phyloP scores from a whole-genome alignment of 53 echinoderm and acorn worm genomes.

The Crossaster papposus region DNA sequence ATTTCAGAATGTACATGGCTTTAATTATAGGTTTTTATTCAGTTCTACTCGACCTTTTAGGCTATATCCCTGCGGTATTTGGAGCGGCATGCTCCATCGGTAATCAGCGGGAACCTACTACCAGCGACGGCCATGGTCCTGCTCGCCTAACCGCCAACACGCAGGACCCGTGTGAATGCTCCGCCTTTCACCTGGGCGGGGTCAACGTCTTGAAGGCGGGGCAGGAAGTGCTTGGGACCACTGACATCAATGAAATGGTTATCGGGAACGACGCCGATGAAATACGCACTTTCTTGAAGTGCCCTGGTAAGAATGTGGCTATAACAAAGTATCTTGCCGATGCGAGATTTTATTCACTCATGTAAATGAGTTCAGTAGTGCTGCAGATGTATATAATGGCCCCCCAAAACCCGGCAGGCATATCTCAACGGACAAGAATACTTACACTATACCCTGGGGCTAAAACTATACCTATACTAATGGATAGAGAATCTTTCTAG shows the following conservation, averaged over 20 bases:
- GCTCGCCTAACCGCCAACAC: background rate
- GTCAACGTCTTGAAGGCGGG: constrained; percentile 6
- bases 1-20: background rate
- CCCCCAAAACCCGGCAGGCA: no score
- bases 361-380: no score
- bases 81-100: constrained; percentile 19
- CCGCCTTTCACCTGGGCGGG: constrained; percentile 5
- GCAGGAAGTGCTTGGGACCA: background rate
- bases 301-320: background rate
- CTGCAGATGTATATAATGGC: no score
- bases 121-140: background rate
- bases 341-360: no score
- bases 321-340: background rate
- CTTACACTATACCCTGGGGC: no score
- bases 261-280: background rate
- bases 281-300: background rate
- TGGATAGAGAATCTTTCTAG: no score
- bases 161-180: background rate
- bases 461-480: no score
- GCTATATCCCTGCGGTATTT: background rate
- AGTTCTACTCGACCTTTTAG: background rate
- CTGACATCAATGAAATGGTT: background rate
- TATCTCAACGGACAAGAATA: no score
- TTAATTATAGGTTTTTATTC: background rate
- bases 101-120: background rate